Percentiles rank a stretch among this genome's conserved stretches.
phyloP scores from a whole-genome alignment of 2,888 invertebrate species.

The Ichneumoninae sp. region DNA sequence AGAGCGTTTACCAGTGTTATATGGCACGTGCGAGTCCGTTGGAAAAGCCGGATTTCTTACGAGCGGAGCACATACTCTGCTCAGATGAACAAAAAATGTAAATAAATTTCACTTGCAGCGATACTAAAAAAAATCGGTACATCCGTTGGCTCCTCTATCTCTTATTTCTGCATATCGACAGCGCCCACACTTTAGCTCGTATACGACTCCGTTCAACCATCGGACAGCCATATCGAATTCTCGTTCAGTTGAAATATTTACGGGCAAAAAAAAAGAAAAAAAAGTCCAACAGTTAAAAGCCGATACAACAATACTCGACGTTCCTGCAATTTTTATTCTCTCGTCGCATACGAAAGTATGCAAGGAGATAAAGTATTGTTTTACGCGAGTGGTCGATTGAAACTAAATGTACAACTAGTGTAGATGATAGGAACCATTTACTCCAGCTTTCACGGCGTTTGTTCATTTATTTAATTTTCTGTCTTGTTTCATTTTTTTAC shows the following conservation, averaged over 20 bases:
- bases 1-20: slow-evolving; percentile 1
- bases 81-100: neutral
- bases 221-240: neutral
- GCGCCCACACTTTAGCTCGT: neutral
- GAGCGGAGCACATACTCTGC: neutral
- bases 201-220: neutral
- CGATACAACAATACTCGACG: neutral
- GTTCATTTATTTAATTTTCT: neutral
- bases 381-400: neutral
- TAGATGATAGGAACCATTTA: neutral
- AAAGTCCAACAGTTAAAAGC: neutral
- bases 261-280: neutral
- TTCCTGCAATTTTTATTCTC: neutral
- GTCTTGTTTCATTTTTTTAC: neutral
- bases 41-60: slow-evolving; percentile 5
- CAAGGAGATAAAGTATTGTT: neutral
- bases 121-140: neutral
- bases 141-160: neutral
- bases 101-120: neutral
- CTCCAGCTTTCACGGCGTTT: neutral
- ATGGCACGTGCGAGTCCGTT: slow-evolving; percentile 1
- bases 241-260: neutral
- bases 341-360: neutral
- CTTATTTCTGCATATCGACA: slow-evolving; percentile 27
- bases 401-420: neutral